Conservation (phyloP, 1,140 invertebrate species). For the Maniola jurtina region DNA sequence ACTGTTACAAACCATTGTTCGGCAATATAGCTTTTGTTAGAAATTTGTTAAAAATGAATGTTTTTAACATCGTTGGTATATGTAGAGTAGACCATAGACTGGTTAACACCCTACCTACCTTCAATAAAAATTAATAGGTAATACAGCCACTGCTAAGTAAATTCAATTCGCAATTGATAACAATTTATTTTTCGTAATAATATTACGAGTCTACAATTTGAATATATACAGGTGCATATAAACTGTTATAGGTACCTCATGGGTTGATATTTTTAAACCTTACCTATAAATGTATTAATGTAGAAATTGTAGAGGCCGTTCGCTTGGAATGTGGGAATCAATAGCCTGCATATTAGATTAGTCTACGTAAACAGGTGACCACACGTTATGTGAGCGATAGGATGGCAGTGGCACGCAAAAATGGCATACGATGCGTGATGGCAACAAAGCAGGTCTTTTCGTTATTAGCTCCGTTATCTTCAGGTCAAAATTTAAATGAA, state of each 20-base stretch:
- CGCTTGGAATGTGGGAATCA: constrained; percentile 32
- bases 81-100: no score
- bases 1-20: constrained; percentile 56
- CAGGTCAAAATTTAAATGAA: neutral
- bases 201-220: no score
- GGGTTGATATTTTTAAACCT: neutral
- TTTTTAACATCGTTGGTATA: no score
- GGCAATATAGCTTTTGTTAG: constrained; percentile 4
- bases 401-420: neutral
- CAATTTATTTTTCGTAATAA: no score
- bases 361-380: constrained; percentile 35
- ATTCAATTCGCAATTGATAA: no score
- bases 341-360: constrained; percentile 40
- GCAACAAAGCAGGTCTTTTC: neutral
- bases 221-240: no score
- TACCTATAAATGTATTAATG: neutral
- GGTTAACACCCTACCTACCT: no score
- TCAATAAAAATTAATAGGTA: no score
- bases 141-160: no score
- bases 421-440: no score
- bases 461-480: neutral
- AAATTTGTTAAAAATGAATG: neutral
- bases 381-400: neutral
- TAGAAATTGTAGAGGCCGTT: constrained; percentile 5
- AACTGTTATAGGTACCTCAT: no score